phyloP scores from a whole-genome alignment of 2,113 vertebrate genomes.

The Cyanistes caeruleus region DNA sequence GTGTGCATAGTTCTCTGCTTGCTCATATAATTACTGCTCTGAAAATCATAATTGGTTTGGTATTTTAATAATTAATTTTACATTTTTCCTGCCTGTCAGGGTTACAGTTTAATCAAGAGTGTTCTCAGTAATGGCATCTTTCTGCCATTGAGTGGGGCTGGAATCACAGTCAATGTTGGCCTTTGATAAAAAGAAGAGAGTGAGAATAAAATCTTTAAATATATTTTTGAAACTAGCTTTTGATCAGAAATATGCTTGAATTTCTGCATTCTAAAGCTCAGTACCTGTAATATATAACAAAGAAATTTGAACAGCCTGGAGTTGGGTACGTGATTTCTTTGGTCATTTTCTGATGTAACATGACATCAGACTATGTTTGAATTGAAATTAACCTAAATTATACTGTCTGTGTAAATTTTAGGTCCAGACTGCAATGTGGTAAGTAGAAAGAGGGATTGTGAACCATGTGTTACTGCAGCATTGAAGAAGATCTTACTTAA shows the following conservation, averaged over 20 bases:
- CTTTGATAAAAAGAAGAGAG: slow-evolving; percentile 22
- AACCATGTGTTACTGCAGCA: background rate
- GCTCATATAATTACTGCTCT: slow-evolving; percentile 21
- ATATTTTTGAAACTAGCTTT: background rate
- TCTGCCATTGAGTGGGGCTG: slow-evolving; percentile 49
- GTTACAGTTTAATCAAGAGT: slow-evolving; percentile 23
- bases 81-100: slow-evolving; percentile 18
- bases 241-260: background rate
- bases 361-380: background rate
- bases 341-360: background rate
- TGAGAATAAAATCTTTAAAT: slow-evolving; percentile 10
- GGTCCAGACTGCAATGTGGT: background rate
- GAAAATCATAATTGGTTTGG: slow-evolving; percentile 39
- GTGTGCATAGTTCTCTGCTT: slow-evolving; percentile 3
- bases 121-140: slow-evolving; percentile 41
- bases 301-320: background rate
- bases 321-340: background rate
- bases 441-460: background rate
- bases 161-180: slow-evolving; percentile 24
- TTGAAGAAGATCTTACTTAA: background rate
- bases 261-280: background rate
- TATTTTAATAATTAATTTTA: slow-evolving; percentile 60
- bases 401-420: background rate
- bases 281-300: background rate
- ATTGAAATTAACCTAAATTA: background rate